phyloP scores from a whole-genome alignment of 2,888 invertebrate species.

The Zelleria hepariella region DNA sequence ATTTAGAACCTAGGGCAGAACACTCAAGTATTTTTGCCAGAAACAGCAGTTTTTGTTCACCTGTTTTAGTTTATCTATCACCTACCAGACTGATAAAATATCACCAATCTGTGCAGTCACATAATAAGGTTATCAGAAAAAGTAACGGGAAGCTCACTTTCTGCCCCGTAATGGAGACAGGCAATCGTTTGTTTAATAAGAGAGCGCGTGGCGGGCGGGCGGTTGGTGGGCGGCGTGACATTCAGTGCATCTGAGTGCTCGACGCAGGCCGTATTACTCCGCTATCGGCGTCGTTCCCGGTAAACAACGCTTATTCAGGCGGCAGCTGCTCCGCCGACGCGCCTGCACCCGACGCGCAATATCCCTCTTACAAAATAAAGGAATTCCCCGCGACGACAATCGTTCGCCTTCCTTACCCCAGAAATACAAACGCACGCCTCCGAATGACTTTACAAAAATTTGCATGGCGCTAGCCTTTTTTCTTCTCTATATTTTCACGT shows the following conservation, averaged over 20 bases:
- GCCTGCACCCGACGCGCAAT: slow-evolving; percentile 68
- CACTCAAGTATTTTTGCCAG: no score
- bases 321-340: slow-evolving; percentile 36
- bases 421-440: slow-evolving; percentile 70
- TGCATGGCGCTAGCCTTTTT: slow-evolving; percentile 50
- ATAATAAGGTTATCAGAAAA: no score
- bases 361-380: slow-evolving; percentile 69
- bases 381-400: slow-evolving; percentile 62
- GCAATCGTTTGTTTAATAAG: slow-evolving; percentile 33
- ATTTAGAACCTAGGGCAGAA: no score
- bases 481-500: slow-evolving; percentile 60
- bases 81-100: no score
- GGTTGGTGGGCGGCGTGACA: slow-evolving; percentile 3
- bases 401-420: slow-evolving; percentile 64
- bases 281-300: slow-evolving; percentile 25
- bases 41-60: no score
- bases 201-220: slow-evolving; percentile 25
- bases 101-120: no score
- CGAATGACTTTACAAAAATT: slow-evolving; percentile 71
- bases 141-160: slow-evolving; percentile 6
- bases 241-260: slow-evolving; percentile 31
- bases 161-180: not conserved
- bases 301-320: slow-evolving; percentile 50
- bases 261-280: slow-evolving; percentile 38
- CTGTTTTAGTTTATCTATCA: no score